Percentiles rank a stretch among this genome's conserved stretches.
These are phyloP conservation scores for Sanderia malayensis DNA, from an alignment of 30 jellyfish, hydroid and myxozoan genomes.

Conservation along the genomic window DNA sequence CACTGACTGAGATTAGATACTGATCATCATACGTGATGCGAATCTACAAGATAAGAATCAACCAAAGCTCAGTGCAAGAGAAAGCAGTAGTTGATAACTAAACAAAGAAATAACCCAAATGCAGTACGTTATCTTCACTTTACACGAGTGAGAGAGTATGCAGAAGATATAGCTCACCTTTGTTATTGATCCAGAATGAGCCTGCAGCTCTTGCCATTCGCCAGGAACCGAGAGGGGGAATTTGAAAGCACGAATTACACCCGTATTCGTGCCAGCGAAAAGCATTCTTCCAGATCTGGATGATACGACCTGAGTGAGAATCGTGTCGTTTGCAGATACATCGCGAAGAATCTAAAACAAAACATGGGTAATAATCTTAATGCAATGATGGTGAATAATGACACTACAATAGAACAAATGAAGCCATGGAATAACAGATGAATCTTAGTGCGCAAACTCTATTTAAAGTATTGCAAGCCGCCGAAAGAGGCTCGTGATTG, in stretches of 20 bases:
- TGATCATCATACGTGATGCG: slow-evolving; percentile 91
- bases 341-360: slow-evolving; percentile 82
- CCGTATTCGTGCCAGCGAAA: slow-evolving; percentile 90
- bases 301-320: slow-evolving; percentile 88
- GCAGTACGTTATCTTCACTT: no score
- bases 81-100: no score
- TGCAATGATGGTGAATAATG: no score
- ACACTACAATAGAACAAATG: no score
- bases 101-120: no score
- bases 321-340: slow-evolving; percentile 78
- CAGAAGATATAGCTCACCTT: slow-evolving; percentile 83
- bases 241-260: slow-evolving; percentile 82
- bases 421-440: no score
- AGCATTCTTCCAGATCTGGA: slow-evolving; percentile 98
- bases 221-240: slow-evolving; percentile 97
- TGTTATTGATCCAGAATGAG: slow-evolving; percentile 87
- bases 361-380: neutral
- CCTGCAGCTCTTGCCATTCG: slow-evolving; percentile 96
- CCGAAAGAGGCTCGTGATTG: no score
- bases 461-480: no score
- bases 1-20: slow-evolving; percentile 86
- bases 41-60: slow-evolving; percentile 53
- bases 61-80: neutral
- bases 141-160: no score
- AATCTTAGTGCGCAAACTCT: no score